Base-by-base conservation (phyloP, 1,140 invertebrate species). In the Drosophila malerkotliana region DNA sequence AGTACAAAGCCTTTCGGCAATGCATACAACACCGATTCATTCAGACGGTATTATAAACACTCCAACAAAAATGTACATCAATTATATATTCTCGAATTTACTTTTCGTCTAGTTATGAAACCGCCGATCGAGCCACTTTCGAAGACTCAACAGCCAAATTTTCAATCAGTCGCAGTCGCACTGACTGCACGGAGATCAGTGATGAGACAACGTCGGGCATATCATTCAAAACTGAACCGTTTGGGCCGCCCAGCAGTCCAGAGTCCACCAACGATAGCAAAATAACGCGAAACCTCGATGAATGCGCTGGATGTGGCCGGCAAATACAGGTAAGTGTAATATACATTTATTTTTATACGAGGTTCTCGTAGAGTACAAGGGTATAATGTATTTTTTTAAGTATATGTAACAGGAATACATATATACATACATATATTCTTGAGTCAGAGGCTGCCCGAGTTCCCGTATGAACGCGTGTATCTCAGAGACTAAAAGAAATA, bases 301-400 rank as follows among this genome's bases (percentile, higher is more conserved):
- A 92, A 69, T 92, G 91, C 62, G 90, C 91, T n/a, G 91, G 91
- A 53, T 92, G 91, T 78, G 91, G 91, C 28, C 90, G 91, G 66
- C 77, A 90, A 67, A 92, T 92, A 72, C 91, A 92, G 90, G 91
- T 92, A 60, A 55, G 48, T 37, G 10, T 37, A 21, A 3, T 21
- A 3, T 21, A 21, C 3, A 21, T 21, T 21, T 21, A 21, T 21
- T 21, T 21, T 21, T 21, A 21, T 21, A 21, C 21, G 21, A 21
- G 21, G 21, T 21, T 21, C 3, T 21, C 21, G 21, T 21, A 21
- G 21, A 21, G 21, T 2, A 3, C 21, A 21, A 21, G 21, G 21
- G 21, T 21, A 21, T 21, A 21, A 21, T 21, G 21, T 21, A 21
- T 18, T 18, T 18, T 18, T 18, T 18, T 18, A 18, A 18, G 15